These are phyloP conservation scores for Acleris laterana DNA, from an alignment of 2,888 invertebrate species.

Conservation along the genomic window DNA sequence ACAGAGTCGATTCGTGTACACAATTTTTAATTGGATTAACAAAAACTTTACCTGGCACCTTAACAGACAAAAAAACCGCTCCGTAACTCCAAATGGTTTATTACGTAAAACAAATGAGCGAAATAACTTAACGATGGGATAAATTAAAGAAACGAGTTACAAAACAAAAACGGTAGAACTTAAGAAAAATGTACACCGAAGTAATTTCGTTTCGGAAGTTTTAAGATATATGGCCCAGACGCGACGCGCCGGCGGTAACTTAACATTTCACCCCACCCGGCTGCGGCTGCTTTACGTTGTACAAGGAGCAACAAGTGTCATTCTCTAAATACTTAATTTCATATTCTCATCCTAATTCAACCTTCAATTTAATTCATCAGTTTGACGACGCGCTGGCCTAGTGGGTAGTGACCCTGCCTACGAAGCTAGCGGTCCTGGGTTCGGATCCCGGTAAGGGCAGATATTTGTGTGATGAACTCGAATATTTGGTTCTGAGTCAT, in stretches of 20 bases:
- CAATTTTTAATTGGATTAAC: too few relatives aligned
- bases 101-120: conserved; percentile 25
- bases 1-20: too few relatives aligned
- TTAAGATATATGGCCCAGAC: conserved; percentile 47
- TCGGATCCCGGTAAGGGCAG: too few relatives aligned
- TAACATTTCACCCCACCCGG: conserved; percentile 12
- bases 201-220: conserved; percentile 61
- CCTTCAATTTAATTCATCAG: too few relatives aligned
- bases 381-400: too few relatives aligned
- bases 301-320: conserved; percentile 20
- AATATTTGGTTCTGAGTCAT: too few relatives aligned
- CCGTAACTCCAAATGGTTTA: conserved; percentile 13
- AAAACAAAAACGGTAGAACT: conserved; percentile 51
- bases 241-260: conserved; percentile 35
- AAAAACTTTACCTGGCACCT: too few relatives aligned
- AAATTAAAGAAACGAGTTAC: conserved; percentile 53
- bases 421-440: too few relatives aligned
- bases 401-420: too few relatives aligned
- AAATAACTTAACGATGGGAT: conserved; percentile 37
- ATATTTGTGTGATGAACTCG: too few relatives aligned
- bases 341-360: too few relatives aligned
- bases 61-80: neutral
- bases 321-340: neutral
- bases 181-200: conserved; percentile 51
- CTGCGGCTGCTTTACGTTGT: neutral